Conservation (phyloP, 2,888 invertebrate genomes). For the Pocota personata region DNA sequence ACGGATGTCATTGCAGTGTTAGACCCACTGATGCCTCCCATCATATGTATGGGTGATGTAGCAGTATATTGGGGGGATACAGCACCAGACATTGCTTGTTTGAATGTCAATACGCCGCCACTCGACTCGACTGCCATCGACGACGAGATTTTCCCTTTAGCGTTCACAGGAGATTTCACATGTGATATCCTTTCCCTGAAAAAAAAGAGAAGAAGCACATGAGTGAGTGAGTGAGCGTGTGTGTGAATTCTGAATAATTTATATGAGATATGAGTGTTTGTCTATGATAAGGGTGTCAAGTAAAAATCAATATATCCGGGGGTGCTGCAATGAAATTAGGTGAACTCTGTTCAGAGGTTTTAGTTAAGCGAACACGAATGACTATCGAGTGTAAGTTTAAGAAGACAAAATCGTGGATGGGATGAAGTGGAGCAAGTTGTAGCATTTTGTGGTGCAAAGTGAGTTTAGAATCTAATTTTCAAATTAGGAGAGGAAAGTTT, state of each 20-base stretch:
- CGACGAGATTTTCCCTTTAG: constrained; percentile 70
- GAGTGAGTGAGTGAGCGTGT: not conserved
- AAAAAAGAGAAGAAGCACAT: not conserved
- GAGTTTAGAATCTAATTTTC: not conserved
- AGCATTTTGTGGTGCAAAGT: not conserved
- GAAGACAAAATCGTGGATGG: not conserved
- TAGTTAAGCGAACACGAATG: not conserved
- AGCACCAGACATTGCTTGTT: constrained; percentile 81
- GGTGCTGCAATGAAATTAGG: constrained; percentile 36
- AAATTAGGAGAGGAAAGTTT: not conserved
- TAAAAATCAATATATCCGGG: constrained; percentile 28
- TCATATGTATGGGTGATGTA: constrained; percentile 75
- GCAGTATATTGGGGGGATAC: constrained; percentile 80
- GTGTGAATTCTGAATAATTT: not conserved
- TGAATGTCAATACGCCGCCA: constrained; percentile 80
- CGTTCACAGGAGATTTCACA: constrained; percentile 78
- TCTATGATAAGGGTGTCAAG: not conserved
- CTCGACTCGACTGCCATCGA: constrained; percentile 74
- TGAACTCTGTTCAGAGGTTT: constrained; percentile 31
- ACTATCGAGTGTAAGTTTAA: not conserved
- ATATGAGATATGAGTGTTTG: not conserved
- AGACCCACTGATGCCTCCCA: constrained; percentile 57
- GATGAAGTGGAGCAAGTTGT: not conserved
- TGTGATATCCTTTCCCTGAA: constrained; percentile 79
- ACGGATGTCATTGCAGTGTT: constrained; percentile 70